Percentiles rank a stretch among this genome's conserved stretches.
phyloP scores from a whole-genome alignment of 2,113 vertebrate genomes.

The Podarcis muralis region DNA sequence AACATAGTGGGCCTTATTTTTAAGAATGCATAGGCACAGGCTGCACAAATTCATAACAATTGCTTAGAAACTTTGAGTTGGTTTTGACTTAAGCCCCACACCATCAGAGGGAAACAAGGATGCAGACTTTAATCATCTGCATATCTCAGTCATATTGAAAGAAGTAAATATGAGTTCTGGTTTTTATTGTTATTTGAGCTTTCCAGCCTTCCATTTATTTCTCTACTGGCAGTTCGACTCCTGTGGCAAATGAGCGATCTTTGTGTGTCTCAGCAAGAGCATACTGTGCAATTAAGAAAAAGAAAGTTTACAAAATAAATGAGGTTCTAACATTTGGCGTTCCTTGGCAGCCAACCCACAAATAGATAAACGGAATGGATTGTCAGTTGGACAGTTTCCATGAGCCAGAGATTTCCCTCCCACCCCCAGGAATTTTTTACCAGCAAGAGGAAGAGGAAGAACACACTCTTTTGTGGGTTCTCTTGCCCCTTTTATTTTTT shows the following conservation, averaged over 20 bases:
- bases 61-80: not conserved
- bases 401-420: constrained; percentile 41
- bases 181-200: constrained; percentile 53
- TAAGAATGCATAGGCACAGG: not conserved
- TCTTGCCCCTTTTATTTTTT: too few relatives aligned
- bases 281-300: constrained; percentile 63
- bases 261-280: constrained; percentile 62
- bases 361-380: constrained; percentile 59
- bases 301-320: constrained; percentile 62
- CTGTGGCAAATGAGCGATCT: constrained; percentile 56
- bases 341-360: constrained; percentile 52
- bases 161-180: constrained; percentile 54
- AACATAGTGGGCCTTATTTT: not conserved
- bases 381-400: constrained; percentile 55
- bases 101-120: not conserved
- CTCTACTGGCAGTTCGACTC: constrained; percentile 48
- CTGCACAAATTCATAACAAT: not conserved
- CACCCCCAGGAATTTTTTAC: constrained; percentile 26
- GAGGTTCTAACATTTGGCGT: constrained; percentile 52
- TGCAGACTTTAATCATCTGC: constrained; percentile 13
- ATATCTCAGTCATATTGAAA: constrained; percentile 50
- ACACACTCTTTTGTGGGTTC: constrained; percentile 7
- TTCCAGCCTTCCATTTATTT: constrained; percentile 52
- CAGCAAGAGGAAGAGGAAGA: constrained; percentile 46
- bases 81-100: not conserved